A percentile compares a stretch with the other conserved stretches of the same genome.
These are phyloP conservation scores for Achatina immaculata DNA, from an alignment of 1,140 invertebrate species.

Conservation along the genomic window DNA sequence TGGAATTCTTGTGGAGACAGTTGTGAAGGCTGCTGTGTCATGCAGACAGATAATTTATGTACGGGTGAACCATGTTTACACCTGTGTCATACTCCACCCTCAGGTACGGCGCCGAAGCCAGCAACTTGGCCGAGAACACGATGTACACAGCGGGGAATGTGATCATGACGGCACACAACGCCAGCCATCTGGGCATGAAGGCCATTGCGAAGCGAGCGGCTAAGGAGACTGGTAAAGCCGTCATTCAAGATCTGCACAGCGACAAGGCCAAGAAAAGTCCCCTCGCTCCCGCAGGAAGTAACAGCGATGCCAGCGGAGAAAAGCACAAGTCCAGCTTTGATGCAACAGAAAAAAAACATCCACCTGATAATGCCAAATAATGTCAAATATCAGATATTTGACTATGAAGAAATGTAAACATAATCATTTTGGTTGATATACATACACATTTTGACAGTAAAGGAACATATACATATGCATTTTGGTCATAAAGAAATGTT, in stretches of 20 bases:
- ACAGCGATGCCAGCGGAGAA: background rate
- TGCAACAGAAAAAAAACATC: background rate
- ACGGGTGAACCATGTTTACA: background rate
- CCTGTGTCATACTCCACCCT: background rate
- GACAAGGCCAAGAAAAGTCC: background rate
- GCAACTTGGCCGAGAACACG: conserved; percentile 75
- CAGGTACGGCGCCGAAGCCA: conserved; percentile 78
- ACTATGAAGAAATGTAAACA: too few relatives aligned
- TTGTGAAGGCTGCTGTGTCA: too few relatives aligned
- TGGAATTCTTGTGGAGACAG: too few relatives aligned
- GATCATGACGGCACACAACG: conserved; percentile 75
- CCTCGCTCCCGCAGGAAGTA: background rate
- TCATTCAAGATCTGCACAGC: conserved; percentile 50
- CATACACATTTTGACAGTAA: too few relatives aligned
- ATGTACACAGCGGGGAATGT: conserved; percentile 79
- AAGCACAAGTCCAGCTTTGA: background rate
- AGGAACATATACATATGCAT: too few relatives aligned
- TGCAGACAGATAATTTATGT: too few relatives aligned
- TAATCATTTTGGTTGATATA: too few relatives aligned
- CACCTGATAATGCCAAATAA: too few relatives aligned
- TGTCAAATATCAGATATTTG: too few relatives aligned
- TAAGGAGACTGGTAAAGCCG: conserved; percentile 78
- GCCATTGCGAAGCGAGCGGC: conserved; percentile 77
- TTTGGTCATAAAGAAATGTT: too few relatives aligned
- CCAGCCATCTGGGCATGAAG: conserved; percentile 77